These are phyloP conservation scores for Turritopsis rubra DNA, from an alignment of 30 jellyfish, hydroid and myxozoan genomes.

Conservation along the genomic window DNA sequence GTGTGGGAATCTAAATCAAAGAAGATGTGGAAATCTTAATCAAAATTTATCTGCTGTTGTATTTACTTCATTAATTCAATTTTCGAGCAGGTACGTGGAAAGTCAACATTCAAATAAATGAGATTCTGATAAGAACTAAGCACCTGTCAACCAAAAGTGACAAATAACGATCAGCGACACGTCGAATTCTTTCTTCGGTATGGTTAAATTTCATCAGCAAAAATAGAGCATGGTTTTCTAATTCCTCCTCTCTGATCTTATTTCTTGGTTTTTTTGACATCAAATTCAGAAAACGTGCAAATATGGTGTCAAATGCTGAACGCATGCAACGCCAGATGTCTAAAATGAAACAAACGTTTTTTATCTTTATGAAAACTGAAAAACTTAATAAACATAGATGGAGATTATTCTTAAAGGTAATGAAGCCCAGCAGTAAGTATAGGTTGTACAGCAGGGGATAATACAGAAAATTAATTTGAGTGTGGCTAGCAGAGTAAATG, in stretches of 20 bases:
- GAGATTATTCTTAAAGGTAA: too few species aligned
- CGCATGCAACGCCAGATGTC: constrained; percentile 89
- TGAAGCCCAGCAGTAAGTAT: too few species aligned
- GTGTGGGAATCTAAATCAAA: constrained; percentile 66
- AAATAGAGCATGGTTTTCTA: constrained; percentile 72
- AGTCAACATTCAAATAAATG: too few species aligned
- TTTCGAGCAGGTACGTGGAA: neutral
- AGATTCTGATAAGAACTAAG: too few species aligned
- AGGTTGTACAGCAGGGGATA: too few species aligned
- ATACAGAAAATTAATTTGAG: too few species aligned
- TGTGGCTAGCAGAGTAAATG: too few species aligned
- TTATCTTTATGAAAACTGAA: neutral
- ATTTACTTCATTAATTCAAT: too few species aligned
- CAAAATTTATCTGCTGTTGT: too few species aligned
- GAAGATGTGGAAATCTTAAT: too few species aligned
- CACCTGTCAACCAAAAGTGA: constrained; percentile 91
- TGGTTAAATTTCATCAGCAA: constrained; percentile 77
- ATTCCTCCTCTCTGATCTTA: constrained; percentile 66
- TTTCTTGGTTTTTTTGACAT: constrained; percentile 50
- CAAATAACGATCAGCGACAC: constrained; percentile 83
- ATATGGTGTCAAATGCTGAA: constrained; percentile 63
- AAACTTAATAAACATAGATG: too few species aligned
- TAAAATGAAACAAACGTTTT: constrained; percentile 7
- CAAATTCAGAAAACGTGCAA: constrained; percentile 40
- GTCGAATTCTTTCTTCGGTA: constrained; percentile 60